Evolutionary conservation across 2,113 vertebrate species (phyloP).

Genomic region (Ahaetulla prasina): DNA sequence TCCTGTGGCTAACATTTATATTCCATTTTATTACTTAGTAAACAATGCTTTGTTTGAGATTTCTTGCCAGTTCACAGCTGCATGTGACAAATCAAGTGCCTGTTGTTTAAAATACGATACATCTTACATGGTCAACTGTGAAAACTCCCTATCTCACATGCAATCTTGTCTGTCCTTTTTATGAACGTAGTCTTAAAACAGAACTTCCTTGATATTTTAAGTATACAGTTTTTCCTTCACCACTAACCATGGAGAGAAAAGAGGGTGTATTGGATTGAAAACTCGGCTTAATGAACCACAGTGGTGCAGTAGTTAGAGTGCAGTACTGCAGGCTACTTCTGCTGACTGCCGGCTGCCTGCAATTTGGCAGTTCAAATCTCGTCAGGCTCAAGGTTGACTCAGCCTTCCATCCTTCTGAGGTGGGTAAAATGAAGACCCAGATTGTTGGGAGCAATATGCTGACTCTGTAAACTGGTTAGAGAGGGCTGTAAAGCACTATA

Average conservation of each 20-base stretch:
- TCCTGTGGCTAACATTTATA: neutral
- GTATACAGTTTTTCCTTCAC: neutral
- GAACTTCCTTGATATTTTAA: conserved; percentile 9
- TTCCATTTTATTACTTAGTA: neutral
- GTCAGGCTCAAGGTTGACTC: too few relatives aligned
- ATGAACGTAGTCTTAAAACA: neutral
- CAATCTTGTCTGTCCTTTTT: neutral
- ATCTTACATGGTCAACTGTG: neutral
- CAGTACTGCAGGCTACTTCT: too few relatives aligned
- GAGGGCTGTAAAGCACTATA: too few relatives aligned
- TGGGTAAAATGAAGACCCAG: too few relatives aligned
- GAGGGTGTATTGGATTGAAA: conserved; percentile 18
- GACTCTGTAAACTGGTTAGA: too few relatives aligned
- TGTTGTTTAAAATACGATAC: accelerated
- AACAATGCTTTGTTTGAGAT: neutral
- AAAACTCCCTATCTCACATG: neutral
- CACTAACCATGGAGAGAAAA: conserved; percentile 15
- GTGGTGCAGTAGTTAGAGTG: too few relatives aligned
- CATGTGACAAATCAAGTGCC: neutral
- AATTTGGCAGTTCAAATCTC: too few relatives aligned
- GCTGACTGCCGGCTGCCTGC: too few relatives aligned
- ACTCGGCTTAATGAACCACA: neutral
- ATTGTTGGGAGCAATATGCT: too few relatives aligned
- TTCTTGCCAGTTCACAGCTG: neutral
- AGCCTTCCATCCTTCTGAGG: too few relatives aligned